A percentile compares a stretch with the other conserved stretches of the same genome.
Evolutionary conservation across 2,113 vertebrate species (phyloP).

Genomic region (Alectura lathami): DNA sequence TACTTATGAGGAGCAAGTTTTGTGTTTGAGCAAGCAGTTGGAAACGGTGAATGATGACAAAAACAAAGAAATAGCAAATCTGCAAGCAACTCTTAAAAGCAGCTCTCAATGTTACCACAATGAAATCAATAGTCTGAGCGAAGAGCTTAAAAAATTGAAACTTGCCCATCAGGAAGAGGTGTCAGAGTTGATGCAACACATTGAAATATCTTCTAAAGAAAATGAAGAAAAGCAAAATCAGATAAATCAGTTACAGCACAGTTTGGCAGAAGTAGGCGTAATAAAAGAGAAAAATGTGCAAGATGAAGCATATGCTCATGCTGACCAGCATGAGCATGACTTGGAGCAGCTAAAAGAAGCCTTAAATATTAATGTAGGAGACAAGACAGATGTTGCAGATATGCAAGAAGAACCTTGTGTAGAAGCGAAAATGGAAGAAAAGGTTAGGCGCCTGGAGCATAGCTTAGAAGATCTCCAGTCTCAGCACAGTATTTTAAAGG

Average conservation of each 20-base stretch:
- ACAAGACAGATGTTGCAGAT: not conserved
- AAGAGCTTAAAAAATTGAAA: slow-evolving; percentile 79
- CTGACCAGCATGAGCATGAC: slow-evolving; percentile 76
- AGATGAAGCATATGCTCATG: slow-evolving; percentile 62
- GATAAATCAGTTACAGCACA: slow-evolving; percentile 79
- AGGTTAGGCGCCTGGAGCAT: slow-evolving; percentile 73
- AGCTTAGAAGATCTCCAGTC: slow-evolving; percentile 85
- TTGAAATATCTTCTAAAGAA: slow-evolving; percentile 75
- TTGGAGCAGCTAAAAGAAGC: slow-evolving; percentile 51
- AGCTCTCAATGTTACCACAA: slow-evolving; percentile 79
- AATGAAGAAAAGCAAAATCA: slow-evolving; percentile 81
- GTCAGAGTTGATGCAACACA: slow-evolving; percentile 76
- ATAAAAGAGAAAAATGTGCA: slow-evolving; percentile 79
- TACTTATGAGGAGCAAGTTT: slow-evolving; percentile 80
- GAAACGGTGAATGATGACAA: slow-evolving; percentile 71
- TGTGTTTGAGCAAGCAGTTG: slow-evolving; percentile 78
- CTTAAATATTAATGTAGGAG: slow-evolving; percentile 45
- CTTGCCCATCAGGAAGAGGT: slow-evolving; percentile 83
- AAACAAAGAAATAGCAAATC: slow-evolving; percentile 70
- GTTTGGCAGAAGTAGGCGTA: slow-evolving; percentile 76
- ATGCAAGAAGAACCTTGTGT: not conserved
- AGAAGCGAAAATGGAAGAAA: slow-evolving; percentile 70
- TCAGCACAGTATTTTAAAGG: slow-evolving; percentile 89
- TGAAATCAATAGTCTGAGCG: slow-evolving; percentile 81
- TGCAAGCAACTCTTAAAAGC: slow-evolving; percentile 79